phyloP scores from a whole-genome alignment of 2,797 vertebrate genomes.

The Lagocephalus sceleratus region DNA sequence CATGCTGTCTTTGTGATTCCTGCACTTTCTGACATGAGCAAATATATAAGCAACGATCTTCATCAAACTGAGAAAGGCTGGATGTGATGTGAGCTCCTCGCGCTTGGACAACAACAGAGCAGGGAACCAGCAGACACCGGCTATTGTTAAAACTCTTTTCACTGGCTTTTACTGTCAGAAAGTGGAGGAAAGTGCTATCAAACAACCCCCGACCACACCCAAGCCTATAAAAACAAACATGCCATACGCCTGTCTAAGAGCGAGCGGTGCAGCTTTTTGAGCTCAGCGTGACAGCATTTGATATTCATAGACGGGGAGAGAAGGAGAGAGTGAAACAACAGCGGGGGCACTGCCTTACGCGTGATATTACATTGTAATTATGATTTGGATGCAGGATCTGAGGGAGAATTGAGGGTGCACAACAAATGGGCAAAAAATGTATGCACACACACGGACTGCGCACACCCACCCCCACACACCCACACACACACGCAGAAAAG shows the following conservation, averaged over 20 bases:
- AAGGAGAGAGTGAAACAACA: conserved; percentile 73
- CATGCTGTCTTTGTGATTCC: conserved; percentile 53
- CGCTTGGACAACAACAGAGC: conserved; percentile 57
- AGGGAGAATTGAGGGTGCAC: conserved; percentile 43
- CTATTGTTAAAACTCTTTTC: conserved; percentile 58
- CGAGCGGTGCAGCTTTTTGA: conserved; percentile 69
- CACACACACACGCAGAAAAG: conserved; percentile 13
- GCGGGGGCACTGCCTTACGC: conserved; percentile 65
- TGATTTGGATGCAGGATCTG: conserved; percentile 69
- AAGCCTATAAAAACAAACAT: conserved; percentile 22
- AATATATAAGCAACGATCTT: conserved; percentile 31
- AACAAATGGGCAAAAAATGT: conserved; percentile 46
- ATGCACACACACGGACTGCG: background rate
- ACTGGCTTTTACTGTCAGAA: conserved; percentile 69
- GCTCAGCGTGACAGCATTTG: conserved; percentile 79
- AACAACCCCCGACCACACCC: conserved; percentile 10
- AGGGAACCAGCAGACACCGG: conserved; percentile 41
- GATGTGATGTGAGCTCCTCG: conserved; percentile 56
- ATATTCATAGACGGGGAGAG: conserved; percentile 80
- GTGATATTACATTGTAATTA: conserved; percentile 81
- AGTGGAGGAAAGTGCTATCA: conserved; percentile 53
- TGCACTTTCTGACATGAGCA: conserved; percentile 64
- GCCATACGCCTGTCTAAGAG: conserved; percentile 60
- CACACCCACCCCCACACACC: background rate
- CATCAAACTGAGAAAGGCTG: conserved; percentile 44